These are phyloP conservation scores for Choloepus didactylus DNA, from an alignment of 2,797 vertebrate genomes.

Conservation along the genomic window DNA sequence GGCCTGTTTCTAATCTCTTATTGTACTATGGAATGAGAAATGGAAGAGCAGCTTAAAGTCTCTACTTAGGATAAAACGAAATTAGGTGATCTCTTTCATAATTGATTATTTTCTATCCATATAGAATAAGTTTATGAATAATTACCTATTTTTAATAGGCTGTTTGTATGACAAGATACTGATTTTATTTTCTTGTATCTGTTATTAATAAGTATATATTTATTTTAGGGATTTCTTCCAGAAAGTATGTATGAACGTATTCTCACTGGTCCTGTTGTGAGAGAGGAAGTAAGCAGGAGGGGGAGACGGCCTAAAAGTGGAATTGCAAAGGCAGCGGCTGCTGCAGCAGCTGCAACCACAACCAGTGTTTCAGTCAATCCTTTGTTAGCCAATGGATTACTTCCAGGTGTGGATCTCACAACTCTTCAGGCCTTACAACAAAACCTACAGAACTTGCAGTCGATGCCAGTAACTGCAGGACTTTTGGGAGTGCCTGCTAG, in stretches of 20 bases:
- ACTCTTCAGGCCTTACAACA: slow-evolving; percentile 97
- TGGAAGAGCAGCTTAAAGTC: not conserved
- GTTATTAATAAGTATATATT: slow-evolving; percentile 14
- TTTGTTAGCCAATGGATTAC: slow-evolving; percentile 94
- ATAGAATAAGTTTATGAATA: not conserved
- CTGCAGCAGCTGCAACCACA: slow-evolving; percentile 85
- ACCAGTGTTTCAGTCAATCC: slow-evolving; percentile 90
- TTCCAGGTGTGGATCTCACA: slow-evolving; percentile 94
- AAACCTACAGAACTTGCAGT: slow-evolving; percentile 97
- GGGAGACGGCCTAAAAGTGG: slow-evolving; percentile 97
- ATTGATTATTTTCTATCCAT: not conserved
- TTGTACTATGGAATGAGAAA: not conserved
- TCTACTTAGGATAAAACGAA: slow-evolving; percentile 14
- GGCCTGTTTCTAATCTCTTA: not conserved
- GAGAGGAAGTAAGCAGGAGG: slow-evolving; percentile 97
- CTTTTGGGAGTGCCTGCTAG: slow-evolving; percentile 95
- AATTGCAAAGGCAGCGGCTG: slow-evolving; percentile 90
- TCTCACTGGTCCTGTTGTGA: slow-evolving; percentile 97
- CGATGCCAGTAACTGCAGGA: slow-evolving; percentile 96
- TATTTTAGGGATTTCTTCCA: slow-evolving; percentile 95
- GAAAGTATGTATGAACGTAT: slow-evolving; percentile 99
- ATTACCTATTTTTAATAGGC: slow-evolving; percentile 21
- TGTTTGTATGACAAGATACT: slow-evolving; percentile 15
- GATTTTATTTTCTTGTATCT: slow-evolving; percentile 6
- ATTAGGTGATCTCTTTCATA: not conserved